phyloP scores from a whole-genome alignment of 2,113 vertebrate species.

The Talpa occidentalis region DNA sequence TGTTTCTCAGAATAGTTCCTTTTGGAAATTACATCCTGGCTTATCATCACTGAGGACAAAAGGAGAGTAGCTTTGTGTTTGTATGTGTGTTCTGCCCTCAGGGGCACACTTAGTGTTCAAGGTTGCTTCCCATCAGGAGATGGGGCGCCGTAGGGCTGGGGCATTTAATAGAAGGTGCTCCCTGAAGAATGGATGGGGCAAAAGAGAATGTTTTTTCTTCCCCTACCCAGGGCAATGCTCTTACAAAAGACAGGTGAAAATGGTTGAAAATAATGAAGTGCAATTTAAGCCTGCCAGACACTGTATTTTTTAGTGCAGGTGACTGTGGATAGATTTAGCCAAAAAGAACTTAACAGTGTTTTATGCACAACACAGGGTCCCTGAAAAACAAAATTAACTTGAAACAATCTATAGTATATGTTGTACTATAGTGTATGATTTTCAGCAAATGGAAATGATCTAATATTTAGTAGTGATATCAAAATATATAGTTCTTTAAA shows the following conservation, averaged over 20 bases:
- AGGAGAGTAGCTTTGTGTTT: background rate
- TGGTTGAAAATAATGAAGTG: background rate
- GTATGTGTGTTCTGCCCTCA: too few species aligned
- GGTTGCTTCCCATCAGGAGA: background rate
- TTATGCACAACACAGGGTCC: background rate
- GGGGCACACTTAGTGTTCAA: accelerated
- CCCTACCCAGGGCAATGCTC: background rate
- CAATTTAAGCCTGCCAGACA: background rate
- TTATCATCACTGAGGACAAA: background rate
- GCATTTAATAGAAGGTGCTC: background rate
- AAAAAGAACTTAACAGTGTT: background rate
- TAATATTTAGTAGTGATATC: background rate
- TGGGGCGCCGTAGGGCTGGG: too few species aligned
- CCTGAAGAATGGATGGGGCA: background rate
- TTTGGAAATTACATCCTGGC: background rate
- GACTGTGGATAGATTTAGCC: background rate
- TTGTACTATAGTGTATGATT: background rate
- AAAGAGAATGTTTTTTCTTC: background rate
- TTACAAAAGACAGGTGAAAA: background rate
- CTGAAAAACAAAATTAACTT: background rate
- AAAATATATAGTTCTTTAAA: background rate
- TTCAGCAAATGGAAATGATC: slow-evolving; percentile 2
- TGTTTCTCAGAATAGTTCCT: background rate
- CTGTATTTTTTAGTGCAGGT: background rate
- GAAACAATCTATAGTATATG: background rate